Evolutionary conservation across 2,888 invertebrate species (phyloP).

Genomic region (Limnephilus rhombicus): DNA sequence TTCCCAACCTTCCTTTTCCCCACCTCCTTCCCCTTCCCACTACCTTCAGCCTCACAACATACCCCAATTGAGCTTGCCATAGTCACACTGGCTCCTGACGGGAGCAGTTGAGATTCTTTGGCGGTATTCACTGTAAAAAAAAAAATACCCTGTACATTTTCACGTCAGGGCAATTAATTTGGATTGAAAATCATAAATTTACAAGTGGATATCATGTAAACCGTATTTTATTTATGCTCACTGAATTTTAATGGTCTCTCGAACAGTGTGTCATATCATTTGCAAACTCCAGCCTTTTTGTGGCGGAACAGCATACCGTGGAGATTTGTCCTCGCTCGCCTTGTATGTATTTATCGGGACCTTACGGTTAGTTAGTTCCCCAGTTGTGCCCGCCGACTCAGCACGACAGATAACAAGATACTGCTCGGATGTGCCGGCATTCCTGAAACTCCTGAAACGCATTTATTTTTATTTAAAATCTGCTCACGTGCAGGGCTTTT

Average conservation of each 20-base stretch:
- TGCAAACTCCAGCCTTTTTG: not conserved
- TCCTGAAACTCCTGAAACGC: slow-evolving; percentile 17
- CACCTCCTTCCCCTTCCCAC: too few species aligned
- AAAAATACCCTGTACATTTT: too few species aligned
- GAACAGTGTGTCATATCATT: not conserved
- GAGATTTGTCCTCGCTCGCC: slow-evolving; percentile 47
- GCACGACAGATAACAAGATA: slow-evolving; percentile 27
- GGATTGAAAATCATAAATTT: not conserved
- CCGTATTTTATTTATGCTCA: not conserved
- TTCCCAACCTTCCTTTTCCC: too few species aligned
- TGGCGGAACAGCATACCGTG: slow-evolving; percentile 19
- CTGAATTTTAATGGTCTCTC: not conserved
- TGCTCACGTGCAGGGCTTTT: slow-evolving; percentile 31
- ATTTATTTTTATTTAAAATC: slow-evolving; percentile 40
- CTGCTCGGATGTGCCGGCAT: not conserved
- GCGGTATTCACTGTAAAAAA: too few species aligned
- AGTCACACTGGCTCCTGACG: too few species aligned
- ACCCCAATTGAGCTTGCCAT: too few species aligned
- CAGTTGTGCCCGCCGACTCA: slow-evolving; percentile 51
- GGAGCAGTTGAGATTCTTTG: too few species aligned
- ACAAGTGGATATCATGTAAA: not conserved
- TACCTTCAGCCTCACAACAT: too few species aligned
- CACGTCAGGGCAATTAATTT: not conserved
- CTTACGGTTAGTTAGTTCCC: slow-evolving; percentile 60
- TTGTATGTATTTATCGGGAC: slow-evolving; percentile 56